phyloP scores from a whole-genome alignment of 2,797 vertebrate genomes.

The Lates japonicus region DNA sequence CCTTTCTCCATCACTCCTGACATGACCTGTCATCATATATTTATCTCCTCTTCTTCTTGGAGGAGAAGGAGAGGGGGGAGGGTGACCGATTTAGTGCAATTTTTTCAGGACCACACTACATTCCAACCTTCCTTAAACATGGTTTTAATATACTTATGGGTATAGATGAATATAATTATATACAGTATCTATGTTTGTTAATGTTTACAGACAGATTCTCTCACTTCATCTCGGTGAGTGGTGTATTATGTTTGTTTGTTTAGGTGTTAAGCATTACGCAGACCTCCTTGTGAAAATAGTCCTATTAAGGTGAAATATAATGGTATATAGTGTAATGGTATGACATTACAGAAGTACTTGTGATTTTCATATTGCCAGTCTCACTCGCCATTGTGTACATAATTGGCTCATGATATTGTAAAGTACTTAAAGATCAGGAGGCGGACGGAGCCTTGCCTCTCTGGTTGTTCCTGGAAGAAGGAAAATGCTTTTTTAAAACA shows the following conservation, averaged over 20 bases:
- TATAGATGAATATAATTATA: slow-evolving; percentile 87
- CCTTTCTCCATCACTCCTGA: slow-evolving; percentile 66
- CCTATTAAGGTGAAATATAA: slow-evolving; percentile 86
- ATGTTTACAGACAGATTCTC: slow-evolving; percentile 87
- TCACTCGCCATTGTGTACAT: slow-evolving; percentile 82
- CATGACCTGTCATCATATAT: slow-evolving; percentile 57
- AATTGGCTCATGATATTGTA: slow-evolving; percentile 82
- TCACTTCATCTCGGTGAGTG: slow-evolving; percentile 83
- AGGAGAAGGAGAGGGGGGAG: slow-evolving; percentile 33
- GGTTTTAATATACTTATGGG: slow-evolving; percentile 86
- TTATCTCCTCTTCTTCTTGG: slow-evolving; percentile 68
- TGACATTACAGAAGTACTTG: slow-evolving; percentile 85
- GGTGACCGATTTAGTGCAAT: slow-evolving; percentile 76
- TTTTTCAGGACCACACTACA: slow-evolving; percentile 84
- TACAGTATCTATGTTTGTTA: slow-evolving; percentile 88
- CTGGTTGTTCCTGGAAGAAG: slow-evolving; percentile 60
- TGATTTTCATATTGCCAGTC: slow-evolving; percentile 83
- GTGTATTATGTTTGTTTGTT: slow-evolving; percentile 85
- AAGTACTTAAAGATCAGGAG: slow-evolving; percentile 77
- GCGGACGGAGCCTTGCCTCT: slow-evolving; percentile 54
- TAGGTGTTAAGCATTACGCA: slow-evolving; percentile 83
- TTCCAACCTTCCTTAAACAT: slow-evolving; percentile 83
- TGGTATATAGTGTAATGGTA: slow-evolving; percentile 85
- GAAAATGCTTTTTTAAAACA: slow-evolving; percentile 65
- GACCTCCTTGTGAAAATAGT: slow-evolving; percentile 86